phyloP scores from a whole-genome alignment of 2,113 vertebrate species.

The Anolis carolinensis region DNA sequence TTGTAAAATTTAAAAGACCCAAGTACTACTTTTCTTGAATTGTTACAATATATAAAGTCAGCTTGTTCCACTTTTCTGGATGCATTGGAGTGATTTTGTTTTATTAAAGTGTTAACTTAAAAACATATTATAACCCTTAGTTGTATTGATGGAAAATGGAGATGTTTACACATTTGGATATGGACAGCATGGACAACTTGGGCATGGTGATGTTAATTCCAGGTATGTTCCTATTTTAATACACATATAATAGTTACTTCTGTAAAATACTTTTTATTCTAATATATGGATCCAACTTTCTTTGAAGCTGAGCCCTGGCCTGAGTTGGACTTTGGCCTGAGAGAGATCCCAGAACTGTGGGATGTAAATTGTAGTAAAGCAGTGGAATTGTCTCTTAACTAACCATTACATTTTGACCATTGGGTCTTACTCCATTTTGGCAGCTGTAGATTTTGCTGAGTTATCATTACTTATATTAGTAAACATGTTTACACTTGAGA shows the following conservation, averaged over 20 bases:
- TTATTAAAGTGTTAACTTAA: neutral
- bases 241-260: rapidly evolving
- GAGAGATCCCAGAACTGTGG: neutral
- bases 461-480: neutral
- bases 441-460: neutral
- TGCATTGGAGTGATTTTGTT: neutral
- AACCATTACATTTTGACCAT: neutral
- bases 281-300: neutral
- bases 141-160: conserved; percentile 98
- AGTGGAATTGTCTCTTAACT: neutral
- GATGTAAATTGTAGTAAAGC: neutral
- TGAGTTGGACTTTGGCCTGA: no score
- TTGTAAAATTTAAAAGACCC: neutral
- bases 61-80: neutral
- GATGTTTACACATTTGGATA: conserved; percentile 99
- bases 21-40: neutral
- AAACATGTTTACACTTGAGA: neutral
- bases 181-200: conserved; percentile 96
- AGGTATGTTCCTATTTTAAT: conserved; percentile 76
- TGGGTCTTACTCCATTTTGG: neutral
- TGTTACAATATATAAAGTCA: neutral
- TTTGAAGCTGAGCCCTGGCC: neutral
- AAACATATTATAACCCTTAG: conserved; percentile 72
- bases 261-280: neutral
- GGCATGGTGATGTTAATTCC: conserved; percentile 97